A percentile compares a stretch with the other conserved stretches of the same genome.
phyloP scores from a whole-genome alignment of 2,888 invertebrate species.

The Melipona beecheii region DNA sequence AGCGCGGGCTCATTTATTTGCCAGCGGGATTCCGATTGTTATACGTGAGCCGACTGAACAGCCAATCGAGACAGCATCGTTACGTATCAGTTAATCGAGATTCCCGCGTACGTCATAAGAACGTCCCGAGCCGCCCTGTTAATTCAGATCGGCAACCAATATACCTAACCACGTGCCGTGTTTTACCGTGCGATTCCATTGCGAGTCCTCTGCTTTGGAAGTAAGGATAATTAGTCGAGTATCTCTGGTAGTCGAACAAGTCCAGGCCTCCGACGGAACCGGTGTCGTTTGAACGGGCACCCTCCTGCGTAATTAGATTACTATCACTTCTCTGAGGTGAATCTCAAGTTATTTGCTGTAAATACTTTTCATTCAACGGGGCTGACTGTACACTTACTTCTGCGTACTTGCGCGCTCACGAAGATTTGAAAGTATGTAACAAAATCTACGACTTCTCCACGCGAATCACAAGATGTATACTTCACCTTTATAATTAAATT shows the following conservation, averaged over 20 bases:
- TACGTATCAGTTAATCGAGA: slow-evolving; percentile 52
- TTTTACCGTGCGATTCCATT: not conserved
- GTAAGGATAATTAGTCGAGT: slow-evolving; percentile 9
- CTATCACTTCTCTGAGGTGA: not conserved
- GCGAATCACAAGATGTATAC: no score
- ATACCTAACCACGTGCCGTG: not conserved
- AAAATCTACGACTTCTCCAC: no score
- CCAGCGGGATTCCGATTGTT: slow-evolving; percentile 55
- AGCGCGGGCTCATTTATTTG: slow-evolving; percentile 52
- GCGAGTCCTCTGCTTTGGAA: not conserved
- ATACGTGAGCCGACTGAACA: slow-evolving; percentile 46
- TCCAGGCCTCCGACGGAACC: not conserved
- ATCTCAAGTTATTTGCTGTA: no score
- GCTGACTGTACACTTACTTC: no score
- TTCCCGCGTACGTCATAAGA: slow-evolving; percentile 47
- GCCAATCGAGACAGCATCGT: slow-evolving; percentile 31
- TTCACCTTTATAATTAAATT: no score
- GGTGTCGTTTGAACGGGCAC: not conserved
- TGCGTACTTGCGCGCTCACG: no score
- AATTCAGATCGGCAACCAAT: slow-evolving; percentile 7
- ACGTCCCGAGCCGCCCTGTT: slow-evolving; percentile 12
- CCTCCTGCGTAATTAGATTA: not conserved
- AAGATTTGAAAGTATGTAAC: no score
- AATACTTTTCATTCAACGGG: no score
- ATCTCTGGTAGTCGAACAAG: not conserved